Conservation (phyloP, 2,797 vertebrate genomes). For the Apogon hyalosoma region DNA sequence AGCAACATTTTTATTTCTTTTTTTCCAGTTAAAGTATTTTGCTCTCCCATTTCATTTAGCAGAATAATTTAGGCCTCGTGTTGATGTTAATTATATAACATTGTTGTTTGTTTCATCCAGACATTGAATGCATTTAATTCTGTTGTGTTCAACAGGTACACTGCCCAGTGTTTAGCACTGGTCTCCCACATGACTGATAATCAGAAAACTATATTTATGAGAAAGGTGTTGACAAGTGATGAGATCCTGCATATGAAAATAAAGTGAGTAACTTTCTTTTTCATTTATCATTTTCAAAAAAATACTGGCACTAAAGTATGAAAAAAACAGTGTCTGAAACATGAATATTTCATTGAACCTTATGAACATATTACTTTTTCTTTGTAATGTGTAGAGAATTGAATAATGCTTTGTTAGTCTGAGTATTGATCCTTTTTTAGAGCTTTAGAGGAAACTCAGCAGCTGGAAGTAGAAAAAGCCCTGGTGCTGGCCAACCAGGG, state of each 20-base stretch:
- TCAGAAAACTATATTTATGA: slow-evolving; percentile 94
- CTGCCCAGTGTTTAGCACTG: slow-evolving; percentile 93
- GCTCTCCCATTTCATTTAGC: too few relatives aligned
- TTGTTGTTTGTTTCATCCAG: not conserved
- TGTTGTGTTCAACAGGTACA: slow-evolving; percentile 85
- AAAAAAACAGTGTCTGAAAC: too few relatives aligned
- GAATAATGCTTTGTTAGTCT: too few relatives aligned
- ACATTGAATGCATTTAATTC: not conserved
- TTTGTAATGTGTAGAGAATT: too few relatives aligned
- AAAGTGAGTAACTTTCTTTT: slow-evolving; percentile 83
- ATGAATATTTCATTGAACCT: too few relatives aligned
- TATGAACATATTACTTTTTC: too few relatives aligned
- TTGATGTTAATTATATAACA: not conserved
- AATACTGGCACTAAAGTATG: too few relatives aligned
- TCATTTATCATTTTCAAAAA: not conserved
- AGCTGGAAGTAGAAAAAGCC: slow-evolving; percentile 89
- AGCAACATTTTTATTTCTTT: too few relatives aligned
- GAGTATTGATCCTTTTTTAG: slow-evolving; percentile 68
- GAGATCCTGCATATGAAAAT: slow-evolving; percentile 94
- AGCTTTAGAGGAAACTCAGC: slow-evolving; percentile 90
- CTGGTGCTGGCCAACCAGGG: slow-evolving; percentile 91
- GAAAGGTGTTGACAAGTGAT: slow-evolving; percentile 91
- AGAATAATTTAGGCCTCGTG: too few relatives aligned
- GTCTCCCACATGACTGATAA: slow-evolving; percentile 97
- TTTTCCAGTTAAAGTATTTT: not conserved